Percentiles rank a stretch among this genome's conserved stretches.
These are phyloP conservation scores for Python bivittatus DNA, from an alignment of 2,113 vertebrate species.

Conservation along the genomic window DNA sequence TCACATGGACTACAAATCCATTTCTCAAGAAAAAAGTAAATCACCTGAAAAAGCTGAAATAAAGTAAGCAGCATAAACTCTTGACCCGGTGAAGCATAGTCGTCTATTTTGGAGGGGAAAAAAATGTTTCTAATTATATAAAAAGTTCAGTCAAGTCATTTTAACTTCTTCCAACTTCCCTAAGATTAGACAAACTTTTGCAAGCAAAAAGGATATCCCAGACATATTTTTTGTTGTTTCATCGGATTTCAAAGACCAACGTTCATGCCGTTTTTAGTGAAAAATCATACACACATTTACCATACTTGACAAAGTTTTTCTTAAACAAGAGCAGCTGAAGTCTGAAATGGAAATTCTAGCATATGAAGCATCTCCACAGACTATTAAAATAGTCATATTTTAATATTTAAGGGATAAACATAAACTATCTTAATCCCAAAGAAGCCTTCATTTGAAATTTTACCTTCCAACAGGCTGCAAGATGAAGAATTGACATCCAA, in stretches of 20 bases:
- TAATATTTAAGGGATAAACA: background rate
- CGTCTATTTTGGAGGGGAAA: background rate
- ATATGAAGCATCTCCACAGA: background rate
- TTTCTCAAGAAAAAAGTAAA: background rate
- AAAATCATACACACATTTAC: background rate
- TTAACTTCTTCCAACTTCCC: background rate
- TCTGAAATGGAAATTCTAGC: background rate
- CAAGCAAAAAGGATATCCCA: background rate
- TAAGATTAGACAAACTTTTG: background rate
- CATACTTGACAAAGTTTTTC: background rate
- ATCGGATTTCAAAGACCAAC: slow-evolving; percentile 18
- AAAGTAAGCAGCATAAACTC: background rate
- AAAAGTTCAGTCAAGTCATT: background rate
- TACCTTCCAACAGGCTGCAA: slow-evolving; percentile 9
- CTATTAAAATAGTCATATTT: slow-evolving; percentile 1
- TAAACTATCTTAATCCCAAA: background rate
- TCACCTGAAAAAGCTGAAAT: background rate
- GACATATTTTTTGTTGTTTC: background rate
- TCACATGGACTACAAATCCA: background rate
- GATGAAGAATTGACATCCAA: background rate
- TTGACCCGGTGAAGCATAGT: background rate
- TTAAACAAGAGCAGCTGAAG: background rate
- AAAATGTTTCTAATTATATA: background rate
- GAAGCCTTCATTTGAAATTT: background rate
- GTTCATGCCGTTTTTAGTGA: background rate